A percentile compares a stretch with the other conserved stretches of the same genome.
These are phyloP conservation scores for Pseudopleuronectes americanus DNA, from an alignment of 2,797 vertebrate species.

Conservation along the genomic window DNA sequence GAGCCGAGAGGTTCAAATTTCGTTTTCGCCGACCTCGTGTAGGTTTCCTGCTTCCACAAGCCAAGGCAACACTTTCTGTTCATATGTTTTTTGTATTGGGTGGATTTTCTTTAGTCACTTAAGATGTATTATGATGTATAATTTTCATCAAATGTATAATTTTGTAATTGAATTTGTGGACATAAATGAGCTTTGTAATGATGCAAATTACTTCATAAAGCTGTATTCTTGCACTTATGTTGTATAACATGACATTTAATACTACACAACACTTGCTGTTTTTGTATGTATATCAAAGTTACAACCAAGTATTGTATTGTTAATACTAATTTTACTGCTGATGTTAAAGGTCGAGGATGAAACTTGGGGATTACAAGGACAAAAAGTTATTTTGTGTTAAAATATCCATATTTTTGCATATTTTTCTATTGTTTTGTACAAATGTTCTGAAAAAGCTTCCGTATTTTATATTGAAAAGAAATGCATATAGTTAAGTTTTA, in stretches of 20 bases:
- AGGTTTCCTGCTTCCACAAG: conserved; percentile 16
- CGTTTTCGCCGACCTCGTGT: conserved; percentile 74
- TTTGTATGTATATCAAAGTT: conserved; percentile 1
- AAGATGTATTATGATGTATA: background rate
- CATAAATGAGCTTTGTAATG: conserved; percentile 10
- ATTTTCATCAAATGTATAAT: background rate
- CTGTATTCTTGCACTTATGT: conserved; percentile 28
- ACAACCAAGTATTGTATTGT: too few relatives aligned
- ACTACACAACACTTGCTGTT: background rate
- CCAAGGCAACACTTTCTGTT: background rate
- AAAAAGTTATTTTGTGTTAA: background rate
- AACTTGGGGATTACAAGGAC: background rate
- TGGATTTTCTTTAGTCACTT: conserved; percentile 45
- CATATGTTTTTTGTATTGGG: background rate
- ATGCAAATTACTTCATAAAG: conserved; percentile 3
- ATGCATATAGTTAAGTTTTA: conserved; percentile 7
- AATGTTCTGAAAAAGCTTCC: background rate
- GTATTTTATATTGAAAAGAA: conserved; percentile 18
- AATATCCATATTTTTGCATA: background rate
- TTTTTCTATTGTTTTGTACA: conserved; percentile 8
- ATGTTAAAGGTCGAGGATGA: background rate
- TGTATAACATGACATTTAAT: background rate
- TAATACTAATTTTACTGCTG: background rate
- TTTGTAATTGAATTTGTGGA: conserved; percentile 8
- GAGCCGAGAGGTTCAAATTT: conserved; percentile 69